Evolutionary conservation across 2,113 vertebrate genomes (phyloP).

Genomic region (Silurus glanis): DNA sequence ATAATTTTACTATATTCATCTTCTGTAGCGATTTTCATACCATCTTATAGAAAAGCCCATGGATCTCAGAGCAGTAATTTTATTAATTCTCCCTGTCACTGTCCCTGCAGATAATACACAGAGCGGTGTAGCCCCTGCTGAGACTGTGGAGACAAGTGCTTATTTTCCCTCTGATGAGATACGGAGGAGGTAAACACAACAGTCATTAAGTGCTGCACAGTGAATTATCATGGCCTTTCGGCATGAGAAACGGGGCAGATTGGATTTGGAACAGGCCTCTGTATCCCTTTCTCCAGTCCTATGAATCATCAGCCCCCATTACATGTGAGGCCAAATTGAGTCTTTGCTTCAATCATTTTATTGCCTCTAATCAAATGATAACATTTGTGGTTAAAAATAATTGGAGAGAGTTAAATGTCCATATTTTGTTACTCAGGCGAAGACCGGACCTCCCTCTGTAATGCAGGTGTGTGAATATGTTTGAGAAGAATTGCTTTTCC

Average conservation of each 20-base stretch:
- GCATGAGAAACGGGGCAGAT: slow-evolving; percentile 17
- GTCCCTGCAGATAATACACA: neutral
- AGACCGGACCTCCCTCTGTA: neutral
- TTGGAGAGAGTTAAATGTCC: neutral
- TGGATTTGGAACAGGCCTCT: slow-evolving; percentile 32
- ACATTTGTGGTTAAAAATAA: neutral
- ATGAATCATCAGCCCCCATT: slow-evolving; percentile 20
- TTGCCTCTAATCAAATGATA: neutral
- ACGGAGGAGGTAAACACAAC: slow-evolving; percentile 30
- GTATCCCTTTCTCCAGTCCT: neutral
- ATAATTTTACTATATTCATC: neutral
- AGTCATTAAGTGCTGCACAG: slow-evolving; percentile 24
- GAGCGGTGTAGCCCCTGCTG: neutral
- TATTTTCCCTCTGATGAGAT: slow-evolving; percentile 17
- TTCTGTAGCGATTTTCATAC: neutral
- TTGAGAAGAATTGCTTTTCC: slow-evolving; percentile 4
- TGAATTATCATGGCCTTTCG: slow-evolving; percentile 31
- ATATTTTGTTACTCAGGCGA: neutral
- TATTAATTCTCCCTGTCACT: slow-evolving; percentile 3
- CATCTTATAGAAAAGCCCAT: neutral
- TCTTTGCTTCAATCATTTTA: neutral
- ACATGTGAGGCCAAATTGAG: neutral
- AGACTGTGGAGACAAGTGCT: neutral
- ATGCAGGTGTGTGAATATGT: neutral
- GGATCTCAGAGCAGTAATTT: slow-evolving; percentile 2